Evolutionary conservation across 2,888 invertebrate species (phyloP), one percentile per base, ranked within the genome.

Genomic region (Lacanobia wlatinum): DNA sequence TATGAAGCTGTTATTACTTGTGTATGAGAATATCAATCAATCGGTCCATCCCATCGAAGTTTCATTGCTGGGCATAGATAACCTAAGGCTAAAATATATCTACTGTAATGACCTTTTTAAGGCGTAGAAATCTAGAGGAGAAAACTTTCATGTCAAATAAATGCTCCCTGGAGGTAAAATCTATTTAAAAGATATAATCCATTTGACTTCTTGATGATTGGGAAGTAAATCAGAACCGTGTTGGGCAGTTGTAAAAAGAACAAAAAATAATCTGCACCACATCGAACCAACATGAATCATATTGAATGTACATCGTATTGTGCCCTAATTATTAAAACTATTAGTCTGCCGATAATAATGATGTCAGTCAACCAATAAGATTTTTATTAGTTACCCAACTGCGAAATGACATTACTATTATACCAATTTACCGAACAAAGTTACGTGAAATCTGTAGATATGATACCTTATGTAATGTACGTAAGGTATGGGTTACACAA

Each of bases 371-470:
- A 59, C 66, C 56, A 82, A 68, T 38, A 62, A 65, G 66, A 56
- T 46, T 70, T 61, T 58, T 52, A 68, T 50, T 21, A 50, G n/a
- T 53, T 56, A 70, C 28, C 14, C 56, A 65, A 66, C 59, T 64
- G 43, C 34, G 28, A 46, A 67, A 60, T 50, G 48, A 48, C 46
- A 48, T 23, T 55, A 48, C 28, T 68, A 70, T 62, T n/a, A 74
- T 40, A 73, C 65, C 46, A 70, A 50, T 80, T 62, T 63, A 61
- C 53, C 8, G 59, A 59, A 62, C 56, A 50, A 52, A 59, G 38
- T 75, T 81, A 84, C 56, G 64, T 72, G 71, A 59, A 81, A 83
- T 64, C 50, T 79, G 34, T 52, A 21, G 52, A 59, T 80, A 69
- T 65, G 53, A 68, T 66, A 58, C 61, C 61, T 79, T 73, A 80